A percentile compares a stretch with the other conserved stretches of the same genome.
Conservation (phyloP, 2,797 vertebrate species). For the Cyprinella venusta region DNA sequence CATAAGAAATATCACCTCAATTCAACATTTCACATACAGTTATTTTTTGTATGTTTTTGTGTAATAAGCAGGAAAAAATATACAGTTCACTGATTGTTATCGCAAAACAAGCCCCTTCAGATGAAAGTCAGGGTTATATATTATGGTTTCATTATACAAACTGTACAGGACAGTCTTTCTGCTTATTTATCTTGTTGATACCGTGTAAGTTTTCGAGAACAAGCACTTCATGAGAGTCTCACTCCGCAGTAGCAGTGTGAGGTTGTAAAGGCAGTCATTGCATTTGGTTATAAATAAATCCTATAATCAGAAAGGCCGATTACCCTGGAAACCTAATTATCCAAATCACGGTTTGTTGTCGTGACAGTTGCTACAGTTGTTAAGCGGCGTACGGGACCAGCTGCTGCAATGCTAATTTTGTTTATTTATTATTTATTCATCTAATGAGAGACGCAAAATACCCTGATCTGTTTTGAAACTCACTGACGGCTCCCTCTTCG, state of each 20-base stretch:
- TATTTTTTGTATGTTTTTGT: not conserved
- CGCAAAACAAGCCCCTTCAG: not conserved
- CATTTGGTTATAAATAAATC: slow-evolving; percentile 74
- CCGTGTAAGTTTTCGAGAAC: not conserved
- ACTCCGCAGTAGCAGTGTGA: slow-evolving; percentile 12
- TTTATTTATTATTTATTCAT: slow-evolving; percentile 58
- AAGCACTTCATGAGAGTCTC: slow-evolving; percentile 10
- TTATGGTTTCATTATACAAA: slow-evolving; percentile 6
- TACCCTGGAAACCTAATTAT: slow-evolving; percentile 69
- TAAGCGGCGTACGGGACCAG: slow-evolving; percentile 8
- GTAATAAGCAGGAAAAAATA: not conserved
- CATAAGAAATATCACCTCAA: not conserved
- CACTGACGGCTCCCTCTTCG: not conserved
- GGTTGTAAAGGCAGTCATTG: slow-evolving; percentile 66
- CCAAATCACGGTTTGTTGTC: slow-evolving; percentile 71
- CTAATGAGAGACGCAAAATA: slow-evolving; percentile 36
- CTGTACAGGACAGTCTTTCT: not conserved
- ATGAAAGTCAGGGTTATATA: not conserved
- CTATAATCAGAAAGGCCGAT: slow-evolving; percentile 71
- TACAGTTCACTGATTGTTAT: not conserved
- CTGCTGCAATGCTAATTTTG: slow-evolving; percentile 45
- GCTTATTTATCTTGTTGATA: not conserved
- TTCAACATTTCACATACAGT: not conserved
- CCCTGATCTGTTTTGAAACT: slow-evolving; percentile 32
- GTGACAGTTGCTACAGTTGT: slow-evolving; percentile 66